Conservation (phyloP, 2,888 invertebrate species). For the Harmothoe impar region DNA sequence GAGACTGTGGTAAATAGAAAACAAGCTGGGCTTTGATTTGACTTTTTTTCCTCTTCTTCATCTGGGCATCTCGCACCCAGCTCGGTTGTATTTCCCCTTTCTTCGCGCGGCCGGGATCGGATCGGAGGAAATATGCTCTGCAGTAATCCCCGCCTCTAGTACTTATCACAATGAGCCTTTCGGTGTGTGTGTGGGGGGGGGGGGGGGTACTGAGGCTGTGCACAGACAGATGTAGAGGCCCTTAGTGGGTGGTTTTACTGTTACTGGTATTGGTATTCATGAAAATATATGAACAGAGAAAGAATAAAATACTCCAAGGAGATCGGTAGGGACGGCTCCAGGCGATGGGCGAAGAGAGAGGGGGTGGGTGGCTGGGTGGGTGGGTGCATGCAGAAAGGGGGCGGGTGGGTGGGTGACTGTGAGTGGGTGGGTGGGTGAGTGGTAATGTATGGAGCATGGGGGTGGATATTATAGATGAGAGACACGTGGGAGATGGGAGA, state of each 20-base stretch:
- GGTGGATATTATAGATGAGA: no score
- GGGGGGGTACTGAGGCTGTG: not conserved
- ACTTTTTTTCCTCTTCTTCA: not conserved
- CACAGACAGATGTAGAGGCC: not conserved
- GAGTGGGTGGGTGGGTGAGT: not conserved
- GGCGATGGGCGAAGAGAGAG: not conserved
- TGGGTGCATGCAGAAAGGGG: no score
- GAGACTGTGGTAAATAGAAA: constrained; percentile 47
- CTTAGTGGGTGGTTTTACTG: not conserved
- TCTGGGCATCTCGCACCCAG: not conserved
- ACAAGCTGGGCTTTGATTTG: constrained; percentile 19
- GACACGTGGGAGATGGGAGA: no score
- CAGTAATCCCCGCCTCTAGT: constrained; percentile 6
- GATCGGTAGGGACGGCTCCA: not conserved
- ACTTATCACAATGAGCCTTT: not conserved
- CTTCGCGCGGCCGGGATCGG: not conserved
- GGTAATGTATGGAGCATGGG: no score
- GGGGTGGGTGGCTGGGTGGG: not conserved
- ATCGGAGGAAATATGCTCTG: not conserved
- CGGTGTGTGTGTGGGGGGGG: not conserved
- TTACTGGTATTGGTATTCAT: constrained; percentile 28
- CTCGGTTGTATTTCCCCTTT: not conserved
- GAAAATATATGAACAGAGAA: not conserved
- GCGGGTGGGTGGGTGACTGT: not conserved
- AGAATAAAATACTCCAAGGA: constrained; percentile 24